Conservation (phyloP, 2,797 vertebrate species). For the Pangasius larnaudii region DNA sequence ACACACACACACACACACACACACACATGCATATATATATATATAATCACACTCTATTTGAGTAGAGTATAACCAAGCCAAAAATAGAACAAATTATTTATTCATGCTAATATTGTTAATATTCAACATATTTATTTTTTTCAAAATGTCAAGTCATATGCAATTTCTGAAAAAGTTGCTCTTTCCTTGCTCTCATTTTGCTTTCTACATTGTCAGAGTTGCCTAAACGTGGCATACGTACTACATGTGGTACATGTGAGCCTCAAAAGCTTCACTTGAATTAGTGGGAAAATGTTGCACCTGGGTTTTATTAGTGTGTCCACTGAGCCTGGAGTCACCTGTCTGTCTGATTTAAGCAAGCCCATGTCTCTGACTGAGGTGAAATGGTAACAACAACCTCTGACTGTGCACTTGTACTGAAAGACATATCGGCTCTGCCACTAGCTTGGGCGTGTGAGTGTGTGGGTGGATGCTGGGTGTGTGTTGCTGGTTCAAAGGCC, state of each 20-base stretch:
- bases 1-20: too few relatives aligned
- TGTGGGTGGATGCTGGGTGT: constrained; percentile 28
- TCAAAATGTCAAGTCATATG: background rate
- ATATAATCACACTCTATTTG: too few relatives aligned
- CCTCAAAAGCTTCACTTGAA: background rate
- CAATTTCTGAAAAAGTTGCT: background rate
- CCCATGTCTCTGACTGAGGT: background rate
- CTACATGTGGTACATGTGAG: background rate
- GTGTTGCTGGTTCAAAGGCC: constrained; percentile 32
- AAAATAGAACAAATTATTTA: too few relatives aligned
- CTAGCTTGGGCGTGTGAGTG: constrained; percentile 16
- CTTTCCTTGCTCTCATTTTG: background rate
- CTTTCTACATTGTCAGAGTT: background rate
- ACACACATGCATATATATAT: too few relatives aligned
- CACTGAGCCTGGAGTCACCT: background rate
- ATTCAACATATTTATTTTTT: background rate
- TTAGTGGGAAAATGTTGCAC: background rate
- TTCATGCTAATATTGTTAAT: background rate
- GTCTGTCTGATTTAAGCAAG: constrained; percentile 2
- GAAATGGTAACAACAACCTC: background rate
- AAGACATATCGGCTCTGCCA: background rate
- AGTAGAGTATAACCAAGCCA: too few relatives aligned
- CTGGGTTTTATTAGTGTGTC: background rate
- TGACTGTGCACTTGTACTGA: background rate
- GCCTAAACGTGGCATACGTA: background rate